A percentile compares a stretch with the other conserved stretches of the same genome.
Conservation (phyloP, 2,888 invertebrate genomes). For the Lasiommata megera region DNA sequence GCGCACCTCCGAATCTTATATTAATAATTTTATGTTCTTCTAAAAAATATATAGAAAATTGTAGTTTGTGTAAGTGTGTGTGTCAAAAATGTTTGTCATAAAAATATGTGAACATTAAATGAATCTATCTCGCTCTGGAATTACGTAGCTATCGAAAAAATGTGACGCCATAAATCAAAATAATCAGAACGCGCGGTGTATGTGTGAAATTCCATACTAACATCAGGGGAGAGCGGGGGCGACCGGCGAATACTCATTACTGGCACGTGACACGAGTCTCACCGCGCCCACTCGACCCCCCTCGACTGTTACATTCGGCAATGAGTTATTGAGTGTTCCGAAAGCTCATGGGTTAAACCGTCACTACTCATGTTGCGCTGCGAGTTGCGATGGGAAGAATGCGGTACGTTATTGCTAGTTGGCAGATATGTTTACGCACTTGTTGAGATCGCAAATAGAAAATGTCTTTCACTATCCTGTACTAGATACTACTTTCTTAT, state of each 20-base stretch:
- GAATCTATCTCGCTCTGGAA: slow-evolving; percentile 25
- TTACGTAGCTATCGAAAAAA: slow-evolving; percentile 42
- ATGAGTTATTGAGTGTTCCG: slow-evolving; percentile 78
- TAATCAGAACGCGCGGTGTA: slow-evolving; percentile 64
- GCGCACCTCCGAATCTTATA: no score
- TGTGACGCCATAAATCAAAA: slow-evolving; percentile 63
- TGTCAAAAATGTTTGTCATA: slow-evolving; percentile 2
- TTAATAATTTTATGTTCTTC: no score
- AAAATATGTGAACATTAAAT: slow-evolving; percentile 24
- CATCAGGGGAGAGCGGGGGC: slow-evolving; percentile 49
- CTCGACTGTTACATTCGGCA: slow-evolving; percentile 62
- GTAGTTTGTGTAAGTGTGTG: no score
- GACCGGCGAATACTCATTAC: slow-evolving; percentile 71
- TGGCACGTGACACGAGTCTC: slow-evolving; percentile 75
- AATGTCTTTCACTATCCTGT: not conserved
- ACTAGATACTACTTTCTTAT: no score
- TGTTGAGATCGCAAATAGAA: not conserved
- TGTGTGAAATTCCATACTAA: slow-evolving; percentile 75
- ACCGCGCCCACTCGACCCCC: slow-evolving; percentile 57
- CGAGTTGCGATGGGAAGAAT: slow-evolving; percentile 25
- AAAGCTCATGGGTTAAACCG: slow-evolving; percentile 67
- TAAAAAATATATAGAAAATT: no score
- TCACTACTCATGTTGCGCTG: slow-evolving; percentile 32
- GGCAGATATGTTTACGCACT: slow-evolving; percentile 7
- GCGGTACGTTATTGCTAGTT: slow-evolving; percentile 23